Conservation (phyloP, 2,113 vertebrate genomes). For the Albula glossodonta region DNA sequence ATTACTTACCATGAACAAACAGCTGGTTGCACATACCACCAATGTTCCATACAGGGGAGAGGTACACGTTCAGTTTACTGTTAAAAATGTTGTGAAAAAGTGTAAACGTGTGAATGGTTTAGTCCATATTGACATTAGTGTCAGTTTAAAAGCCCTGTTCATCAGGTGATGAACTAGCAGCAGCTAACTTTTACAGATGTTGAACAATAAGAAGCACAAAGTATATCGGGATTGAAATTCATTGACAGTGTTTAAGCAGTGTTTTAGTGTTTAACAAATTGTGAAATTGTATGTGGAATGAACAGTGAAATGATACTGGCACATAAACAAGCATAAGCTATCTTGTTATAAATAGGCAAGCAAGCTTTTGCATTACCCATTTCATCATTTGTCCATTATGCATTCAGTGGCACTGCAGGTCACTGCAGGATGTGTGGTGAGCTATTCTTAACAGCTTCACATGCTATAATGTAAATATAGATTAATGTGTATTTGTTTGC, state of each 20-base stretch:
- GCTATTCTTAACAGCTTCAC: no score
- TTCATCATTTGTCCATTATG: neutral
- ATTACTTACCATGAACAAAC: no score
- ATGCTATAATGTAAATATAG: no score
- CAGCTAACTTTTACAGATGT: neutral
- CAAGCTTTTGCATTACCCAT: no score
- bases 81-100: no score
- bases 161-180: neutral
- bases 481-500: neutral
- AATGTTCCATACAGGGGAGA: no score
- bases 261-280: neutral
- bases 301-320: neutral
- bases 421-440: neutral
- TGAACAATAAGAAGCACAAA: neutral
- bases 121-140: neutral
- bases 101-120: neutral
- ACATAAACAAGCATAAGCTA: neutral
- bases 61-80: no score
- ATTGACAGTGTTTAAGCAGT: neutral
- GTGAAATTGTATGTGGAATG: neutral
- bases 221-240: neutral
- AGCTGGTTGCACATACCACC: no score
- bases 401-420: neutral
- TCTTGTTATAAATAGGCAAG: neutral
- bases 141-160: neutral